Conservation (phyloP, 2,888 invertebrate genomes). For the Eupithecia tripunctaria region DNA sequence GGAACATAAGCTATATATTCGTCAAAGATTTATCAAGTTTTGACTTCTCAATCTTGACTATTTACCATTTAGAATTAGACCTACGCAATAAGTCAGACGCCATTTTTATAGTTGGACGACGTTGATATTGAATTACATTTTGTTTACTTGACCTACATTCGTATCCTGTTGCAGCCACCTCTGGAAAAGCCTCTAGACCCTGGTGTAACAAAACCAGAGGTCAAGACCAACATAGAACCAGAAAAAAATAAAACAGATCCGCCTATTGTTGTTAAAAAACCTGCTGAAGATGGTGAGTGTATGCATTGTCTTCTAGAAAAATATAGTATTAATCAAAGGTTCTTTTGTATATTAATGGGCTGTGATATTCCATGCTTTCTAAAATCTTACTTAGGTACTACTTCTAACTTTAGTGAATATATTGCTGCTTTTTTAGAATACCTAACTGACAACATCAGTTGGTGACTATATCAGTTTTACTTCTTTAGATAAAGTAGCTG, state of each 20-base stretch:
- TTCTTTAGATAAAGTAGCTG: neutral
- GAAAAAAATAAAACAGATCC: conserved; percentile 65
- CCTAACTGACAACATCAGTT: neutral
- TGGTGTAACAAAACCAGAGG: conserved; percentile 50
- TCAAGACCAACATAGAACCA: conserved; percentile 53
- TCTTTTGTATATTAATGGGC: neutral
- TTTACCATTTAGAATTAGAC: conserved; percentile 34
- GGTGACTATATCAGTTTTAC: neutral
- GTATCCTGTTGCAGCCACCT: conserved; percentile 53
- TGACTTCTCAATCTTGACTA: conserved; percentile 8
- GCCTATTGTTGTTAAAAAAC: conserved; percentile 63
- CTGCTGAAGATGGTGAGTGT: conserved; percentile 72
- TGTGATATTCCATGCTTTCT: neutral
- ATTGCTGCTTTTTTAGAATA: neutral
- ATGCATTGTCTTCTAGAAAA: conserved; percentile 2
- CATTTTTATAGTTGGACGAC: conserved; percentile 54
- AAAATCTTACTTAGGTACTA: neutral
- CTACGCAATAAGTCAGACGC: conserved; percentile 53
- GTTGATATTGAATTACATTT: conserved; percentile 44
- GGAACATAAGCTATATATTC: neutral
- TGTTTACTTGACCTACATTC: conserved; percentile 51
- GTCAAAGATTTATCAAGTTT: neutral
- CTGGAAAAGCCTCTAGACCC: conserved; percentile 51
- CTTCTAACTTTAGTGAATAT: neutral
- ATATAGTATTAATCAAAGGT: neutral